Evolutionary conservation across 2,888 invertebrate species (phyloP), one percentile per base, ranked within the genome.

Genomic region (Xanthia icteritia): DNA sequence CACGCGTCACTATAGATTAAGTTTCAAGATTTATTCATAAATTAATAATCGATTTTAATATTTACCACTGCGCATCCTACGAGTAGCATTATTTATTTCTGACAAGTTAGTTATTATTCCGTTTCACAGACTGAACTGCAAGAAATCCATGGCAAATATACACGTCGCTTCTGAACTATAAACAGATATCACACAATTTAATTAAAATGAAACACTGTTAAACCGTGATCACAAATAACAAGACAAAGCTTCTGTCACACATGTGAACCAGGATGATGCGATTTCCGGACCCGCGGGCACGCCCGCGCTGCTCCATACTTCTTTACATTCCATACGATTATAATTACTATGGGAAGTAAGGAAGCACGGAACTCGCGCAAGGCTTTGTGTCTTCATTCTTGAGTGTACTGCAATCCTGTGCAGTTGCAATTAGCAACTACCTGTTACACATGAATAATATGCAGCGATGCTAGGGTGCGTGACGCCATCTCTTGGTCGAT

Each of bases 301-400:
- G 95, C 96, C 96, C 94, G 96, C 96, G 97, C 96, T 97, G 98
- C 98, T 98, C 98, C 98, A 98, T 98, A 99, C 98, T 99, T 99
- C 99, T 99, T 99, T 99, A 99, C 99, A 99, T 99, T 99, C 99
- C 99, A 99, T 99, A 99, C 97, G 97, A 95, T 97, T 96, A 96
- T 93, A 97, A 97, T 95, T 97, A 98, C 98, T 98, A 98, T 98
- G 98, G 98, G 98, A 98, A 98, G 98, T 98, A 98, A 98, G 98
- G 98, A 98, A 98, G 98, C 98, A 98, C 98, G 98, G 98, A 98
- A 98, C 98, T 97, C 97, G 97, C 97, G 97, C 97, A 95, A 97
- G 97, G 97, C 97, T 94, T 91, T 90, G 58, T 79, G 79, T 93
- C 93, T 95, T 94, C 93, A 82, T 67, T 94, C 92, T 94, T 94